Evolutionary conservation across 2,797 vertebrate species (phyloP), one percentile per base, ranked within the genome.

Genomic region (Tachyglossus aculeatus): DNA sequence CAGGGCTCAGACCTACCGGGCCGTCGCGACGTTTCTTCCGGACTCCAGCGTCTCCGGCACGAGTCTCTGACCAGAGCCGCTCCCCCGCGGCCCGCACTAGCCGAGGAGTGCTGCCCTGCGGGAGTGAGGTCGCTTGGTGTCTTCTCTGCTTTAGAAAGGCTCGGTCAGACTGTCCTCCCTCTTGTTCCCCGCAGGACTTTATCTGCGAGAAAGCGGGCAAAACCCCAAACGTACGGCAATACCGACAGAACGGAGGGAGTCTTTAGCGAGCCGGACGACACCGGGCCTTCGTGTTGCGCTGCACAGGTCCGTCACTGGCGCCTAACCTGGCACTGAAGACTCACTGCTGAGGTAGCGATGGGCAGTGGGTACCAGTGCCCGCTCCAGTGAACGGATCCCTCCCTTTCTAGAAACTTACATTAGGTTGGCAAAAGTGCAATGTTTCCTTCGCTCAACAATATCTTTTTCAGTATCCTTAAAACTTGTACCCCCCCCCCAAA

Each of bases 31-130:
- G 81, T 97, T 96, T 93, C 96, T 98, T 93, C 96, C 97, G 90
- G 96, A 98, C 89, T 95, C 96, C 94, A 96, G 95, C 67, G 88
- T 94, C 80, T 96, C 97, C 0, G 96, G 93, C 93, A 96, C 96
- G 81, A 98, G 96, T 89, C 98, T 99, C 97, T 99, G 97, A 99
- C 96, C 97, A 91, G 93, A 94, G 87, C 80, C 85, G 79, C 78
- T 88, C 81, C 76, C 75, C 90, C 92, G 81, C 70, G 87, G 80
- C 73, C 89, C 86, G 84, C 89, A 58, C 76, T 90, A 78, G 74
- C 78, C 50, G 89, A 88, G 90, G 79, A 74, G 48, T 95, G 94
- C 92, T 94, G 93, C 84, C 89, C 54, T 86, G 83, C 67, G 88
- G 90, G 89, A 81, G 71, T 81, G 80, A 90, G 39, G 36, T 89